A percentile compares a stretch with the other conserved stretches of the same genome.
phyloP scores from a whole-genome alignment of 2,797 vertebrate genomes.

The Anguilla marmorata region DNA sequence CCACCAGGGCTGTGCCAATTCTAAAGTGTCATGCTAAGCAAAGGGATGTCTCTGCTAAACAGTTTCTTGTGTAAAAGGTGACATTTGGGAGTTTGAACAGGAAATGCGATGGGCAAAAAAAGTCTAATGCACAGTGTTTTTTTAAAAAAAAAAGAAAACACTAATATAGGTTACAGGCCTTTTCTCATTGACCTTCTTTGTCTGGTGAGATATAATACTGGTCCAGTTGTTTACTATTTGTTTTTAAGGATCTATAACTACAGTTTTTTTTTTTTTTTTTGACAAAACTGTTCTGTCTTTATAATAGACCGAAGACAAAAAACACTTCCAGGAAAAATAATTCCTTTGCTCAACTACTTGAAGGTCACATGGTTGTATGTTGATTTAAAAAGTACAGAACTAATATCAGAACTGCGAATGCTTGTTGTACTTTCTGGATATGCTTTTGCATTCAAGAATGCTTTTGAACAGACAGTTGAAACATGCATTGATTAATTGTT shows the following conservation, averaged over 20 bases:
- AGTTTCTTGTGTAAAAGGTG: slow-evolving; percentile 80
- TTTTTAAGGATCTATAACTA: slow-evolving; percentile 2
- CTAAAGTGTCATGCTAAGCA: slow-evolving; percentile 80
- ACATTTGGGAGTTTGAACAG: slow-evolving; percentile 76
- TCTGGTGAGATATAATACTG: slow-evolving; percentile 28
- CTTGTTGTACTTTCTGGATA: no score
- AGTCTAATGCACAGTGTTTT: slow-evolving; percentile 53
- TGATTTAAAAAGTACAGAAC: neutral
- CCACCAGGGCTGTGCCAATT: slow-evolving; percentile 74
- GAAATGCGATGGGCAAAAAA: slow-evolving; percentile 70
- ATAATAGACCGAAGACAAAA: neutral
- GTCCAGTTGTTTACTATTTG: neutral
- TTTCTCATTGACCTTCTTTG: slow-evolving; percentile 63
- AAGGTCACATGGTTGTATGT: slow-evolving; percentile 2
- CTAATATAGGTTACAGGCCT: slow-evolving; percentile 41
- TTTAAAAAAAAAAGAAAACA: slow-evolving; percentile 52
- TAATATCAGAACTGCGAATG: no score
- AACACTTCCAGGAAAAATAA: neutral
- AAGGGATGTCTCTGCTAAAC: slow-evolving; percentile 78
- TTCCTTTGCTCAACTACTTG: neutral
- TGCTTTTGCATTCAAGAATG: neutral
- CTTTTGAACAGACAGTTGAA: neutral
- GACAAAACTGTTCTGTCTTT: neutral
- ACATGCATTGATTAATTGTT: neutral
- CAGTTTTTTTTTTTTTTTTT: neutral